These are phyloP conservation scores for Upupa epops DNA, from an alignment of 2,113 vertebrate species.

Conservation along the genomic window DNA sequence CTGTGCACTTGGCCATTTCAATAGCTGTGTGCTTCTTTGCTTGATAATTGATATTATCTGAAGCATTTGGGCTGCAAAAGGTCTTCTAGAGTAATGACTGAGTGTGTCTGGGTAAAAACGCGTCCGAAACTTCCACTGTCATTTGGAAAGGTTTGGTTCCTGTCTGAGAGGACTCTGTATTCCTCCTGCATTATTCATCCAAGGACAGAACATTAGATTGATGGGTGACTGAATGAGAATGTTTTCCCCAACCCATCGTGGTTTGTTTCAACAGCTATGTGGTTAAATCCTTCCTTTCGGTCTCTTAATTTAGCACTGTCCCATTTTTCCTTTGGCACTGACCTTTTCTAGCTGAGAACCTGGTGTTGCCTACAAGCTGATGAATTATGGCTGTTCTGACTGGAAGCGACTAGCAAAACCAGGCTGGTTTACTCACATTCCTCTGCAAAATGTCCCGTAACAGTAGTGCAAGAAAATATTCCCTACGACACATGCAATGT, in stretches of 20 bases:
- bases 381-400: not conserved
- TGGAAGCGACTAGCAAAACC: not conserved
- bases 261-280: not conserved
- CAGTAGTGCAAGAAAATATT: not conserved
- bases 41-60: not conserved
- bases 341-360: conserved; percentile 43
- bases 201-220: not conserved
- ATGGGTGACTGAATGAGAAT: not conserved
- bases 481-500: not conserved
- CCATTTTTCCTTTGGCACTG: conserved; percentile 21
- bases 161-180: not conserved
- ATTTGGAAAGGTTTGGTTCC: not conserved
- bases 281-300: conserved; percentile 7
- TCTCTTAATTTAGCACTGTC: not conserved
- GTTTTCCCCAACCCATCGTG: not conserved
- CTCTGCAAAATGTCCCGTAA: not conserved
- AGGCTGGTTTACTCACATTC: not conserved
- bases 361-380: not conserved
- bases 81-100: not conserved
- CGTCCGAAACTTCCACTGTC: not conserved
- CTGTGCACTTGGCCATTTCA: not conserved
- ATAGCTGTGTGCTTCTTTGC: not conserved
- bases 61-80: not conserved
- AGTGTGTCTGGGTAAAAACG: not conserved
- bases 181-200: not conserved